These are phyloP conservation scores for Nomia melanderi DNA, from an alignment of 1,140 invertebrate genomes.

Conservation along the genomic window DNA sequence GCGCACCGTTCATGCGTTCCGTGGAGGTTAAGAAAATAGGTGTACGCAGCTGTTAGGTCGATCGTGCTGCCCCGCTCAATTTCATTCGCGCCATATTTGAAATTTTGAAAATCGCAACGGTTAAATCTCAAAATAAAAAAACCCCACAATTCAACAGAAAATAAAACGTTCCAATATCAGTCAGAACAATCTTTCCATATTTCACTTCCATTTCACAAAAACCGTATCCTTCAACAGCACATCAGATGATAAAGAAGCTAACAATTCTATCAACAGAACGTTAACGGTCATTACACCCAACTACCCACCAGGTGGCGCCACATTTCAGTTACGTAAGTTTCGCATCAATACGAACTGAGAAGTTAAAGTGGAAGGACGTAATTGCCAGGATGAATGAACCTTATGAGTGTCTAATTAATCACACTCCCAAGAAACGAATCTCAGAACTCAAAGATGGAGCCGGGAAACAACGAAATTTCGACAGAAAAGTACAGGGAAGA, in stretches of 20 bases:
- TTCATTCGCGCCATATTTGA: neutral
- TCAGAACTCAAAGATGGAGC: neutral
- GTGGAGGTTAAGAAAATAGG: slow-evolving; percentile 23
- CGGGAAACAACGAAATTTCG: too few relatives aligned
- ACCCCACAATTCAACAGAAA: too few relatives aligned
- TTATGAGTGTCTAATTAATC: neutral
- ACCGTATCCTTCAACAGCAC: too few relatives aligned
- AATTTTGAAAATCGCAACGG: neutral
- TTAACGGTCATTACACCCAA: neutral
- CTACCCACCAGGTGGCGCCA: neutral
- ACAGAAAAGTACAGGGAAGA: neutral
- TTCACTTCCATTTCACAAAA: too few relatives aligned
- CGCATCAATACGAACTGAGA: neutral
- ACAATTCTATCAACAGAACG: neutral
- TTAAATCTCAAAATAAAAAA: too few relatives aligned
- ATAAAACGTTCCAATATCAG: too few relatives aligned
- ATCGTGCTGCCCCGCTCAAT: slow-evolving; percentile 8
- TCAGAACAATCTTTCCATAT: too few relatives aligned
- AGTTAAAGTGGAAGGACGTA: neutral
- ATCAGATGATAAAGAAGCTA: neutral
- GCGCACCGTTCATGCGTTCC: slow-evolving; percentile 24
- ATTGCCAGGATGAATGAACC: neutral
- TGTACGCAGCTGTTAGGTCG: slow-evolving; percentile 6
- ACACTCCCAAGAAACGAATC: neutral
- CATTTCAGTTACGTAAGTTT: neutral